These are phyloP conservation scores for Mormyrus iriodes DNA, from an alignment of 2,113 vertebrate genomes.

Conservation along the genomic window DNA sequence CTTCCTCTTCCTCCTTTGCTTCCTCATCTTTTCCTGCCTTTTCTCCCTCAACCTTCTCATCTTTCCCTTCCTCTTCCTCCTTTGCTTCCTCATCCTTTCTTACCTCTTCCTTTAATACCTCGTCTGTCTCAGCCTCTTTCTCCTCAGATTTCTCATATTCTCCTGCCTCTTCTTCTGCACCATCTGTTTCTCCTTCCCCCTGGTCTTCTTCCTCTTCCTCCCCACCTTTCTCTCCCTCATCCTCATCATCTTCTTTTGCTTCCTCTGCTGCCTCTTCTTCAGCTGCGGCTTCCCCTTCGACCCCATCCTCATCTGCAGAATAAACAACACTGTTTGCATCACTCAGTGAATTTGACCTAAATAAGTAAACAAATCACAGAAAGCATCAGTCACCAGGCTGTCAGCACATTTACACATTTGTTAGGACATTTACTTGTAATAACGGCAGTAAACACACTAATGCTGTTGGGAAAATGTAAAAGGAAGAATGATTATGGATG, in stretches of 20 bases:
- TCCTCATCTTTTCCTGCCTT: slow-evolving; percentile 22
- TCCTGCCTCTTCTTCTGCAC: background rate
- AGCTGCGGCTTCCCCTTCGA: slow-evolving; percentile 56
- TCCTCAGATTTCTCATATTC: slow-evolving; percentile 22
- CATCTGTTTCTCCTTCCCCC: background rate
- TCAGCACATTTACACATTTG: background rate
- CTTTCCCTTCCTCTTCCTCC: slow-evolving; percentile 37
- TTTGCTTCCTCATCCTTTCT: slow-evolving; percentile 15
- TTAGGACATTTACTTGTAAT: background rate
- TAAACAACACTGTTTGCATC: background rate
- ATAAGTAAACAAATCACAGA: background rate
- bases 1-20: slow-evolving; percentile 17
- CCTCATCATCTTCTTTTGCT: slow-evolving; percentile 36
- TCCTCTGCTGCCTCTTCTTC: slow-evolving; percentile 44
- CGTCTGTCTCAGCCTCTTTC: slow-evolving; percentile 18
- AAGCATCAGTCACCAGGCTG: background rate
- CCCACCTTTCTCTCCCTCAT: slow-evolving; percentile 49
- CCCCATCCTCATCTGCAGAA: slow-evolving; percentile 46
- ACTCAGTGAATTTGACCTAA: slow-evolving; percentile 8
- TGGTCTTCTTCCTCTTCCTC: slow-evolving; percentile 33
- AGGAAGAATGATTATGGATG: background rate
- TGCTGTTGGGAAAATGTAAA: background rate
- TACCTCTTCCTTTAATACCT: slow-evolving; percentile 22
- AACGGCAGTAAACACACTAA: background rate
- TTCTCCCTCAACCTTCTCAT: slow-evolving; percentile 48